phyloP scores from a whole-genome alignment of 2,888 invertebrate genomes.

The Miltochrista miniata region DNA sequence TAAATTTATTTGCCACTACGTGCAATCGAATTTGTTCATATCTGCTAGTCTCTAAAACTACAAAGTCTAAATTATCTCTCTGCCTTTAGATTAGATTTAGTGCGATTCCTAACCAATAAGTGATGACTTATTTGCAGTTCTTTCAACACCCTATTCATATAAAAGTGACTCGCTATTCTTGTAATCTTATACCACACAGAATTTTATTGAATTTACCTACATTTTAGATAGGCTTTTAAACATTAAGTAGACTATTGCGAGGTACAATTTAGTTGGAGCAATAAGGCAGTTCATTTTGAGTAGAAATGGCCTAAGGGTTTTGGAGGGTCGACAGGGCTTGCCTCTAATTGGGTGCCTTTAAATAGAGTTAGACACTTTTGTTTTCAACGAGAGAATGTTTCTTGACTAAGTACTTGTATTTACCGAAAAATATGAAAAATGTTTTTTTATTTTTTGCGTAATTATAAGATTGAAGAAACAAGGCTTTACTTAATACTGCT shows the following conservation, averaged over 20 bases:
- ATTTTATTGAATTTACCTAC: slow-evolving; percentile 41
- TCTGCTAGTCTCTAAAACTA: no score
- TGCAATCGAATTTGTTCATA: no score
- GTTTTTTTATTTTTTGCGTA: no score
- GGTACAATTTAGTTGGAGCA: slow-evolving; percentile 40
- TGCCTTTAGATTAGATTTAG: no score
- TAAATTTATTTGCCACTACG: no score
- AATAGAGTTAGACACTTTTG: background rate
- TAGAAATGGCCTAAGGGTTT: slow-evolving; percentile 35
- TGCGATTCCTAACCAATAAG: no score
- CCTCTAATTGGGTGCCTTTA: slow-evolving; percentile 13
- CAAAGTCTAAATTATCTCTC: no score
- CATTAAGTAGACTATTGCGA: slow-evolving; percentile 29
- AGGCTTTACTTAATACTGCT: no score
- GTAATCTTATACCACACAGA: slow-evolving; percentile 1
- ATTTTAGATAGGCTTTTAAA: slow-evolving; percentile 26
- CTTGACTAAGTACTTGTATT: background rate
- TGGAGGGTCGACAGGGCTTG: slow-evolving; percentile 14
- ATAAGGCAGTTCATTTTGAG: slow-evolving; percentile 42
- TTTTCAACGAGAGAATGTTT: slow-evolving; percentile 1
- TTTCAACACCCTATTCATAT: no score
- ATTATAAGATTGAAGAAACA: no score
- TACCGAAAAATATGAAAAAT: no score
- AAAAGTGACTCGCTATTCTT: background rate
- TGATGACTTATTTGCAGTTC: no score